Evolutionary conservation across 1,140 invertebrate genomes (phyloP).

Genomic region (Lithobius niger): DNA sequence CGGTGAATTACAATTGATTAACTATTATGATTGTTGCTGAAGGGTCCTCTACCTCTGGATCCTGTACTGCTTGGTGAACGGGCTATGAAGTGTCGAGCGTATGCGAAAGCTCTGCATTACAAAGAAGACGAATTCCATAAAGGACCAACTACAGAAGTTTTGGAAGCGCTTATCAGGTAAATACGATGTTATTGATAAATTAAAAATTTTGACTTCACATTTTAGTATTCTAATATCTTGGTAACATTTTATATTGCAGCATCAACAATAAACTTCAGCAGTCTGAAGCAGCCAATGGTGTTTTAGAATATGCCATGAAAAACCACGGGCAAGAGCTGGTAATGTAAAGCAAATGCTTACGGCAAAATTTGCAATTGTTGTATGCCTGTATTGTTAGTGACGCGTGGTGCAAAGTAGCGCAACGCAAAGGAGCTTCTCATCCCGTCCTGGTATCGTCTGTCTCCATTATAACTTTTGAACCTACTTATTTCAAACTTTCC

Average conservation of each 20-base stretch:
- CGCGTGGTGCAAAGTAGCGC: too few species aligned
- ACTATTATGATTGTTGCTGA: too few species aligned
- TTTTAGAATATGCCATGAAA: slow-evolving; percentile 80
- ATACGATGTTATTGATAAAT: neutral
- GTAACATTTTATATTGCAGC: slow-evolving; percentile 32
- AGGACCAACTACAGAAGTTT: slow-evolving; percentile 57
- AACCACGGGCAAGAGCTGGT: slow-evolving; percentile 45
- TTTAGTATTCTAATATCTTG: neutral
- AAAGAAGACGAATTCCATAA: slow-evolving; percentile 92
- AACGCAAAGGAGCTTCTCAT: too few species aligned
- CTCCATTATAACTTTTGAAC: too few species aligned
- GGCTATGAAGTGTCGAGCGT: slow-evolving; percentile 71
- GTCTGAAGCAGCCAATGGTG: slow-evolving; percentile 87
- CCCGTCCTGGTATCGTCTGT: too few species aligned
- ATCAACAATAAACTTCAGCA: slow-evolving; percentile 99
- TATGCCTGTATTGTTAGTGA: too few species aligned
- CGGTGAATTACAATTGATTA: too few species aligned
- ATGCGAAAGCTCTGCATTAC: slow-evolving; percentile 95
- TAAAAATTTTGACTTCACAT: neutral
- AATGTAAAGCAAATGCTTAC: neutral
- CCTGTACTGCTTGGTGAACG: slow-evolving; percentile 61
- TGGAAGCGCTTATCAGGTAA: slow-evolving; percentile 74
- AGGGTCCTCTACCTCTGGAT: slow-evolving; percentile 81
- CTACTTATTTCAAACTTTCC: too few species aligned
- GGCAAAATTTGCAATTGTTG: neutral